Conservation (phyloP, 2,797 vertebrate genomes). For the Otus scops region DNA sequence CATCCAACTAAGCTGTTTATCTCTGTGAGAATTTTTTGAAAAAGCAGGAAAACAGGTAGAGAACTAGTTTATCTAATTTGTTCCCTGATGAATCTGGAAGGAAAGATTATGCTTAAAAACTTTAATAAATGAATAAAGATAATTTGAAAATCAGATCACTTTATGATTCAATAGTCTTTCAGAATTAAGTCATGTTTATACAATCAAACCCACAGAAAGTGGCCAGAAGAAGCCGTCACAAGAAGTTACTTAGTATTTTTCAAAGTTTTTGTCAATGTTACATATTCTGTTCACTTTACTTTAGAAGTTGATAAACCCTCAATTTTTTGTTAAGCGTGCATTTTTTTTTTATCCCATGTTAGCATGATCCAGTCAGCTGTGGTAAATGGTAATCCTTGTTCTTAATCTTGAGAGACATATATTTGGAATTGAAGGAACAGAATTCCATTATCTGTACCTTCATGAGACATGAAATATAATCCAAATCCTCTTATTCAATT, state of each 20-base stretch:
- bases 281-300: not conserved
- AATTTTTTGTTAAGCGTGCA: not conserved
- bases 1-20: not conserved
- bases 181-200: not conserved
- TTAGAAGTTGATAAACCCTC: not conserved
- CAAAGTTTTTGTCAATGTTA: not conserved
- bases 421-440: slow-evolving; percentile 20
- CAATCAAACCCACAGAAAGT: not conserved
- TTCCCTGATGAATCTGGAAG: not conserved
- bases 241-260: not conserved
- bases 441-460: slow-evolving; percentile 35
- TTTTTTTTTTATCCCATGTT: not conserved
- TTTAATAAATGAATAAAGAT: not conserved
- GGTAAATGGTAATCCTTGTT: not conserved
- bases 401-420: not conserved
- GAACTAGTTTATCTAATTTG: not conserved
- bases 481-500: slow-evolving; percentile 46
- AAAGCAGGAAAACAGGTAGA: not conserved
- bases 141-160: not conserved
- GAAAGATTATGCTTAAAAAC: not conserved
- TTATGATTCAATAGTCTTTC: not conserved
- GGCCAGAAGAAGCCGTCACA: not conserved
- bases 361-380: not conserved
- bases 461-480: slow-evolving; percentile 50
- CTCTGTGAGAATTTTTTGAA: not conserved